Evolutionary conservation across 2,888 invertebrate species (phyloP).

Genomic region (Pollenia amentaria): DNA sequence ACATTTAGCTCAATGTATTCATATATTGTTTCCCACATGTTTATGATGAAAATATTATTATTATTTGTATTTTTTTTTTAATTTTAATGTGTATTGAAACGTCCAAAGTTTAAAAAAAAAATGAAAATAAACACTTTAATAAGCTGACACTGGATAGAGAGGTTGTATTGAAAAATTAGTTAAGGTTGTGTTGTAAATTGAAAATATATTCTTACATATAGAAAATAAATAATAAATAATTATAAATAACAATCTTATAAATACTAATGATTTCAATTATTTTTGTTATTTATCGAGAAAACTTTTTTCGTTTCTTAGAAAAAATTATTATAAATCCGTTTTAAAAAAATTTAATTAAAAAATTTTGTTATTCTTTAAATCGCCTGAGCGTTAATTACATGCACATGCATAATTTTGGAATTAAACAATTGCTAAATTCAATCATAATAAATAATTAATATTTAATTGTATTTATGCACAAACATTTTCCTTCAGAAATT

Average conservation of each 20-base stretch:
- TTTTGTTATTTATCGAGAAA: conserved; percentile 5
- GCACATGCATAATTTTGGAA: conserved; percentile 44
- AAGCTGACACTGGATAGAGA: conserved; percentile 39
- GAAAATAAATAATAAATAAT: conserved; percentile 4
- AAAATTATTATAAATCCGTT: background rate
- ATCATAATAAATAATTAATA: conserved; percentile 56
- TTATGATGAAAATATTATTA: conserved; percentile 27
- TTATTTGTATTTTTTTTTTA: conserved; percentile 22
- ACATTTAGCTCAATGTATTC: background rate
- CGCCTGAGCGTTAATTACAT: conserved; percentile 41
- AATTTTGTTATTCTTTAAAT: background rate
- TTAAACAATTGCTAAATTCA: conserved; percentile 34
- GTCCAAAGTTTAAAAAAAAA: conserved; percentile 55
- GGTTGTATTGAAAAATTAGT: conserved; percentile 40
- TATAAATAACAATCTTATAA: conserved; percentile 20
- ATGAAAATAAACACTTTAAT: conserved; percentile 22
- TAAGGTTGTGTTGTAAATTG: conserved; percentile 27
- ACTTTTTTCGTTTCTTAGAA: background rate
- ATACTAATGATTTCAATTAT: conserved; percentile 35
- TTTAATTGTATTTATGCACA: conserved; percentile 58
- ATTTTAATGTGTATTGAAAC: conserved; percentile 9
- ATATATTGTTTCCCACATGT: background rate
- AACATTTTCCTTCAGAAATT: conserved; percentile 29
- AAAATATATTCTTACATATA: background rate
- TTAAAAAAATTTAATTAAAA: background rate